Base-by-base conservation (phyloP, 2,797 vertebrate species). In the Botia almorhae region DNA sequence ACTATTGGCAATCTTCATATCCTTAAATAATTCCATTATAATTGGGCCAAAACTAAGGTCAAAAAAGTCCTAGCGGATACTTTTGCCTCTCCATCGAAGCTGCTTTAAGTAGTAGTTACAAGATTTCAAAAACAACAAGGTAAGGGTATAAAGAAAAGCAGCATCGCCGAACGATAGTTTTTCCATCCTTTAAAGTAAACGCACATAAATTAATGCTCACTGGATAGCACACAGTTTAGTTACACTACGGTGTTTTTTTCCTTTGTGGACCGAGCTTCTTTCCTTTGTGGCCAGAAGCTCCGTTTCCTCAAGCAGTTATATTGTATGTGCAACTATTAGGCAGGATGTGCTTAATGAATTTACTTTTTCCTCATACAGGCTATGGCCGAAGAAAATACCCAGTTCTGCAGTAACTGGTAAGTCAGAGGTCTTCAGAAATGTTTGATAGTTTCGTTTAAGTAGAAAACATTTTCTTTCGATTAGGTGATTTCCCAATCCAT, bases 321-420 rank as follows among this genome's bases (percentile, higher is more conserved):
- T 8, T 39, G 36, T 53, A 53, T 16, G 50, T 53, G 16, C 50
- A 17, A 53, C 19, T 14, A 0, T 39, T 39, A 39, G 36, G 6
- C 36, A 39, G 36, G 36, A 6, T 39, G 7, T 29, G 48, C 21
- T 48, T 36, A 73, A 17, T 19, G 72, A 72, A 69, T 23, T 4
- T 50, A 77, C 17, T 65, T 16, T 14, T 53, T 53, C 43, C 33
- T 78, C 72, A 17, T 36, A 69, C 7, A 81, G 87, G 85, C 74
- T 74, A 95, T 95, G 94, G 91, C 91, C 36, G 93, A 94, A 76
- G 93, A 95, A 89, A 93, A 86, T 19, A 94, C 92, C 50, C 92
- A 93, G 74, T 93, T 93, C 85, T 95, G 94, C 88, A 91, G 91
- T 19, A 95, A 95, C 33, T 95, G 94, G 94, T 94, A 82, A 85